Base-by-base conservation (phyloP, 2,113 vertebrate species). In the Engraulis encrasicolus region DNA sequence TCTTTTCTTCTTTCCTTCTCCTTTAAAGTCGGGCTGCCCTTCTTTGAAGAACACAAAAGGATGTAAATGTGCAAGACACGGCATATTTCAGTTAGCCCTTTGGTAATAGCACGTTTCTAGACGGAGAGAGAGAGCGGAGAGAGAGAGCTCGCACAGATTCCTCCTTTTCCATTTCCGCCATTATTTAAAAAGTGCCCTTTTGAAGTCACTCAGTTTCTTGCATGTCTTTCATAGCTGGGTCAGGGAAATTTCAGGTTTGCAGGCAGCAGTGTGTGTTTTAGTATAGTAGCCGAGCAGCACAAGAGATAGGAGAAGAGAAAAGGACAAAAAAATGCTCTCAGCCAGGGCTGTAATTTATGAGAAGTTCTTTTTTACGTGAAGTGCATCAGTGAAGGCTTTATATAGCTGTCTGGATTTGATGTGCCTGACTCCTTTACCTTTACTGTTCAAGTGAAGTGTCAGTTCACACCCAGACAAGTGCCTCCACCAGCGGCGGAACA, bases 311-410 rank as follows among this genome's bases (percentile, higher is more conserved):
- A 31, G 81, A 79, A 6, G n/a, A 84, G 83, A 81, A 85, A 66
- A 49, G 83, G 82, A 38, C 40, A 83, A 80, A 83, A 81, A 79
- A 87, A 87, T 86, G 84, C 27, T 27, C 74, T 78, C 79, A 82
- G 84, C 54, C 9, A 27, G 58, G 7, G 50, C 81, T 79, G 85
- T 89, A 85, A 88, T 89, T 84, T 87, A 85, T 84, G 49, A 82
- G 79, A 81, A 82, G 78, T 78, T 81, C 81, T 78, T 81, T 78
- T 81, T 83, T 86, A 74, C 74, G 40, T 82, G 79, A 58, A 85
- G 86, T 85, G 83, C 52, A 14, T 31, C 79, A 38, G 49, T 54
- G 31, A 37, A 45, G 85, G 49, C 48, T 82, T 84, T 50, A 77
- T 84, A 66, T 84, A 31, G 31, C 50, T 82, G 77, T 40, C 40